Conservation (phyloP, 2,888 invertebrate species). For the Temnothorax unifasciatus region DNA sequence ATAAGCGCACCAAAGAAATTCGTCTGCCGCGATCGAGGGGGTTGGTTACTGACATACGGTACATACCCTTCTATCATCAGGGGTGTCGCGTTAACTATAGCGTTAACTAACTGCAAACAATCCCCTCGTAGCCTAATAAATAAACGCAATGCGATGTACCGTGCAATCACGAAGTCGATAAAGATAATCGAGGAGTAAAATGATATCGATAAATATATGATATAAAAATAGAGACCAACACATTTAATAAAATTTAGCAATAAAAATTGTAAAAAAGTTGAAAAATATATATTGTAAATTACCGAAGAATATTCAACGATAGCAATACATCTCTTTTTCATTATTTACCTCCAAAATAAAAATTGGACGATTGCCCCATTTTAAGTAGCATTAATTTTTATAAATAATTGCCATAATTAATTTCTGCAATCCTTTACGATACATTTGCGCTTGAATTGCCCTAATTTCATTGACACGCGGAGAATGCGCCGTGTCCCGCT, state of each 20-base stretch:
- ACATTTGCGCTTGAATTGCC: slow-evolving; percentile 20
- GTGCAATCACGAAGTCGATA: slow-evolving; percentile 17
- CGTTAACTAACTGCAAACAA: slow-evolving; percentile 70
- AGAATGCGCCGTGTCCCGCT: slow-evolving; percentile 42
- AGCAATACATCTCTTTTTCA: background rate
- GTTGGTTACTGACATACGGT: slow-evolving; percentile 60
- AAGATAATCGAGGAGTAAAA: slow-evolving; percentile 15
- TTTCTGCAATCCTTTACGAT: slow-evolving; percentile 19
- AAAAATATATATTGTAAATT: background rate
- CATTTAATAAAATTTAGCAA: background rate
- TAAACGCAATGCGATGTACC: slow-evolving; percentile 51
- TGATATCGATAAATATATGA: background rate
- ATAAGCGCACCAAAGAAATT: slow-evolving; percentile 34
- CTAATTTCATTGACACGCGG: slow-evolving; percentile 36
- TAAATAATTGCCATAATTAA: background rate
- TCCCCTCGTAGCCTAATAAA: slow-evolving; percentile 63
- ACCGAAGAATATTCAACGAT: background rate
- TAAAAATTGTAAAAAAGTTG: background rate
- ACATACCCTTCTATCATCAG: slow-evolving; percentile 7
- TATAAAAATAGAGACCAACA: too few relatives aligned
- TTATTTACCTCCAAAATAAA: background rate
- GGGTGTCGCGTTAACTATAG: slow-evolving; percentile 58
- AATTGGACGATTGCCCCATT: background rate
- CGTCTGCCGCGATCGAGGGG: slow-evolving; percentile 25
- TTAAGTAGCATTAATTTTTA: background rate